These are phyloP conservation scores for Aquatica leii DNA, from an alignment of 2,888 invertebrate genomes.

Conservation along the genomic window DNA sequence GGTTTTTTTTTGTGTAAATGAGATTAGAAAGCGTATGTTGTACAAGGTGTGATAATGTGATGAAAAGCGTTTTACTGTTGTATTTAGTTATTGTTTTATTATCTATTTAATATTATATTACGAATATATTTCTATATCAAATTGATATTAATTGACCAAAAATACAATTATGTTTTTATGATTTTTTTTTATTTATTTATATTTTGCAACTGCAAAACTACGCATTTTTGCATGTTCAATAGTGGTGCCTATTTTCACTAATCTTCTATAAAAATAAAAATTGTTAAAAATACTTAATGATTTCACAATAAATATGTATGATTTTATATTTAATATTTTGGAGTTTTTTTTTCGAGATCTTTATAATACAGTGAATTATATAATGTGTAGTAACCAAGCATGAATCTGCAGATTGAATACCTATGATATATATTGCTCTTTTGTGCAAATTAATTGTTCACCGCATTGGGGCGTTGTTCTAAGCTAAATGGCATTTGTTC, in stretches of 20 bases:
- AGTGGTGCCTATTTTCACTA: neutral
- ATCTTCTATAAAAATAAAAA: conserved; percentile 1
- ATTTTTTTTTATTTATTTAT: neutral
- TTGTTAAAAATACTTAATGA: conserved; percentile 1
- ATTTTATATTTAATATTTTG: too few species aligned
- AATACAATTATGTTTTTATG: conserved; percentile 6
- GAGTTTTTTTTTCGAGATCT: too few species aligned
- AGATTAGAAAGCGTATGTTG: neutral
- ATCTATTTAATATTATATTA: conserved; percentile 8
- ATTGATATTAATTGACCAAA: conserved; percentile 14
- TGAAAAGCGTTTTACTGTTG: neutral
- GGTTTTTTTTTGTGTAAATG: neutral
- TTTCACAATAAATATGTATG: too few species aligned
- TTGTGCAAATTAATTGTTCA: too few species aligned
- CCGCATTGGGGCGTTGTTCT: too few species aligned
- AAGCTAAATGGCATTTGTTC: too few species aligned
- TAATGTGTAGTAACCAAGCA: too few species aligned
- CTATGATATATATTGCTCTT: too few species aligned
- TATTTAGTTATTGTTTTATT: conserved; percentile 7
- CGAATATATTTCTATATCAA: conserved; percentile 14
- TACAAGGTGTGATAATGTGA: neutral
- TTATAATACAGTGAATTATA: too few species aligned
- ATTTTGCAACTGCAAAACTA: too few species aligned
- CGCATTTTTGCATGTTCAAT: neutral
- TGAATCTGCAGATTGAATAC: too few species aligned